A percentile compares a stretch with the other conserved stretches of the same genome.
phyloP scores from a whole-genome alignment of 2,888 invertebrate genomes.

The Pachydiplax longipennis region DNA sequence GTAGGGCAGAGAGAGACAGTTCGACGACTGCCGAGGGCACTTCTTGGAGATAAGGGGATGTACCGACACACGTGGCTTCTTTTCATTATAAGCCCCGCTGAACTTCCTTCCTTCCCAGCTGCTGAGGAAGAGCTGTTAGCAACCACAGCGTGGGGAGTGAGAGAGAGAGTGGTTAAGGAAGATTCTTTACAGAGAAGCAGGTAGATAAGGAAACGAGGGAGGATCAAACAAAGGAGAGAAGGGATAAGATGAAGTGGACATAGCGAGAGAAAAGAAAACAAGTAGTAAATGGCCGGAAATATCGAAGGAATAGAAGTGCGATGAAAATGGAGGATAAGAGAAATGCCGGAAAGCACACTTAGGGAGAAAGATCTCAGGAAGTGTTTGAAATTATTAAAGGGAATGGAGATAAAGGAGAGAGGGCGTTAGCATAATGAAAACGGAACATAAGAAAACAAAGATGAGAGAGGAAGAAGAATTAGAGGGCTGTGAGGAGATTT shows the following conservation, averaged over 20 bases:
- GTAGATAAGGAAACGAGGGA: not conserved
- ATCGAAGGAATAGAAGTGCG: not conserved
- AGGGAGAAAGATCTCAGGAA: no score
- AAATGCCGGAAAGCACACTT: no score
- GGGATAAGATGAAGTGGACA: not conserved
- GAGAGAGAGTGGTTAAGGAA: not conserved
- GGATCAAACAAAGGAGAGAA: not conserved
- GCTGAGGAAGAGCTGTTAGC: not conserved
- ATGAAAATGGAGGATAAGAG: no score
- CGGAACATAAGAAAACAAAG: no score
- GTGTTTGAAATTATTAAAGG: no score
- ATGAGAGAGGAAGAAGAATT: no score
- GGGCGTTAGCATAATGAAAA: no score
- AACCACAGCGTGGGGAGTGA: not conserved
- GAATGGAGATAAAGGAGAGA: no score
- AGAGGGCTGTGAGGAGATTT: no score
- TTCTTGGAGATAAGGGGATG: not conserved
- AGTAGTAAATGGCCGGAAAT: not conserved
- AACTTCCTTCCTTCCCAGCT: not conserved
- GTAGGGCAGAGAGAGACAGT: not conserved
- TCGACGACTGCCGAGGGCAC: not conserved
- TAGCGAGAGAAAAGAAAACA: not conserved
- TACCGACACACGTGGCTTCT: slow-evolving; percentile 20
- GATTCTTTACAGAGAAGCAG: not conserved
- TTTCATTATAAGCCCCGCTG: slow-evolving; percentile 28